Base-by-base conservation (phyloP, 2,888 invertebrate genomes). In the Corythucha ciliata region DNA sequence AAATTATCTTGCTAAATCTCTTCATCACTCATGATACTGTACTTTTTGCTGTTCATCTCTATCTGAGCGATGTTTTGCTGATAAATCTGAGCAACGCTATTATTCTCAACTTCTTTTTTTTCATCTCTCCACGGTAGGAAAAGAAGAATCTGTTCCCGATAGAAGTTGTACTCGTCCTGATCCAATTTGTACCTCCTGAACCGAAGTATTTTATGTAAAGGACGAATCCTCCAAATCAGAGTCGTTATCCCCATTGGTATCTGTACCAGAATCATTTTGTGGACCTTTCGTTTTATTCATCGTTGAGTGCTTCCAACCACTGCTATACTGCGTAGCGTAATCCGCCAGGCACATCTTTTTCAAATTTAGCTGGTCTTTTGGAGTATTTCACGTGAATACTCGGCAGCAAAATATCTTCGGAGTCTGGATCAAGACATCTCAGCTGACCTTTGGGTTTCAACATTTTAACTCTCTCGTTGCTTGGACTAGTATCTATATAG, bases 61-160 rank as follows among this genome's bases (percentile, higher is more conserved):
- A 41, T 41, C 8, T 7, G 8, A 7, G 18, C 18, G 8, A 41
- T 20, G 8, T 41, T 10, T 18, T 41, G 12, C 6, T 20, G 8
- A 41, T 41, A 41, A 12, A 36, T 8, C 24, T 7, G 14, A 21
- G 18, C 14, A 18, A 8, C 18, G 22, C 32, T 20, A 27, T 22
- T 14, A n/a, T 49, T 49, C 22, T 48, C 45, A 6, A 55, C 32
- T 16, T 55, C 52, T 8, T 26, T 18, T 12, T 26, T n/a, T 49
- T 55, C 55, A 44, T 53, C 46, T 8, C 55, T 24, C 47, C 41
- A 54, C 16, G 51, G 46, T 14, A 46, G 34, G 36, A 54, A 48
- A 3, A 52, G 32, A 14, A 52, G 16, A 3, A 54, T 18, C 24
- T 52, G 47, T 26, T 54, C 54, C 22, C 54, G 32, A 20, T 52